Conservation (phyloP, 1,140 invertebrate genomes). For the Eueides isabella region DNA sequence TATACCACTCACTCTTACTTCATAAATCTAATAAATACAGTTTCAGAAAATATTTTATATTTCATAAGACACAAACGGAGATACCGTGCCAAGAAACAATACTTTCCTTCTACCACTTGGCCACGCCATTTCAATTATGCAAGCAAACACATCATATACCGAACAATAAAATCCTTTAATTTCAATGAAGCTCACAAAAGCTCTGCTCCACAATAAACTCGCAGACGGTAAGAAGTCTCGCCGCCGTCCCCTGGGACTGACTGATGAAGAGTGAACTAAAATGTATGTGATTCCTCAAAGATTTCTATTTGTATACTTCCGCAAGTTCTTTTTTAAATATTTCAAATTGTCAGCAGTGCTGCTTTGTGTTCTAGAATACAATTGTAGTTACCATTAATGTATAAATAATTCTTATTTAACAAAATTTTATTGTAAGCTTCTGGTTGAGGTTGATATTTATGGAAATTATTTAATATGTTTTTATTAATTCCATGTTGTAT, state of each 20-base stretch:
- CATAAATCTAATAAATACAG: not conserved
- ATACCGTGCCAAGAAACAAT: not conserved
- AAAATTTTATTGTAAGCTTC: no score
- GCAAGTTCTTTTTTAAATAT: conserved; percentile 1
- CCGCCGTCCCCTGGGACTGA: not conserved
- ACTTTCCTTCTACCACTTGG: not conserved
- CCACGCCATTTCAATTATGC: not conserved
- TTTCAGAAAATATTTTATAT: not conserved
- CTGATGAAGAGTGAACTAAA: conserved; percentile 10
- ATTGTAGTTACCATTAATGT: not conserved
- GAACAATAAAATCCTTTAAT: conserved; percentile 12
- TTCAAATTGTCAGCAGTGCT: not conserved
- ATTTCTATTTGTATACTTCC: conserved; percentile 15
- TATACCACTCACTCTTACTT: no score
- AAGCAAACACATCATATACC: conserved; percentile 10
- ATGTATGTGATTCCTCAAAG: conserved; percentile 8
- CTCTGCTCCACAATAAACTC: conserved; percentile 9
- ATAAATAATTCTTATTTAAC: not conserved
- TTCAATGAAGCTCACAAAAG: conserved; percentile 13
- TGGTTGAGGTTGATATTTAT: no score
- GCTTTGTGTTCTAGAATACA: not conserved
- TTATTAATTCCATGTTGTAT: no score
- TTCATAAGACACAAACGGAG: not conserved
- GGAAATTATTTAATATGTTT: no score
- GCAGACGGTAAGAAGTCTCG: conserved; percentile 9